Base-by-base conservation (phyloP, 2,888 invertebrate species). In the Aethes cnicana region DNA sequence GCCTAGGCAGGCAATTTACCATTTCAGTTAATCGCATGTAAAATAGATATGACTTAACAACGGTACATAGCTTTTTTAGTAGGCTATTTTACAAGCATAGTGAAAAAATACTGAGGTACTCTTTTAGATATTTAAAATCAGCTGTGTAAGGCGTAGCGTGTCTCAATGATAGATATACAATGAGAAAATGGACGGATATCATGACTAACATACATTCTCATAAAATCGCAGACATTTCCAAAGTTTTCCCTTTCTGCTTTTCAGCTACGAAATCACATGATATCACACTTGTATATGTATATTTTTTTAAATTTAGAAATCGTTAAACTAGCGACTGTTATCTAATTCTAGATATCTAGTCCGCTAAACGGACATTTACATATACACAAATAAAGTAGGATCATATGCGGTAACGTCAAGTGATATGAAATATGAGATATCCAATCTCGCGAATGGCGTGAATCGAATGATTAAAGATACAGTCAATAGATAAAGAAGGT, bases 141-240 rank as follows among this genome's bases (percentile, higher is more conserved):
- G 35, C 56, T 57, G 53, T 60, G 39, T 36, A 47, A 58, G 53
- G 58, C 58, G 41, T 58, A 57, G 61, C 62, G 60, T 58, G 47
- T 26, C 25, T 47, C 25, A 14, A 32, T 43, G 36, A 47, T 46
- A 28, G 12, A 36, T n/a, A n/a, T 53, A 36, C 57, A 56, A 57
- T 58, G 55, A 56, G 53, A 53, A 53, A 47, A 57, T 63, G 69
- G 69, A 69, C 68, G 69, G 69, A 68, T 60, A 48, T 54, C 32
- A 46, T 52, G 32, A 52, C 18, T 39, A 28, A 37, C 7, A 14
- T 25, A 30, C 16, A 18, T 11, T 39, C 42, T 43, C 18, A 36
- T 30, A 23, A 35, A 30, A 14, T 26, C 35, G 14, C 21, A 20
- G 12, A 21, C 6, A 9, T n/a, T 36, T 48, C 14, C 14, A n/a